These are phyloP conservation scores for Papilio gigon DNA, from an alignment of 2,888 invertebrate species.

Conservation along the genomic window DNA sequence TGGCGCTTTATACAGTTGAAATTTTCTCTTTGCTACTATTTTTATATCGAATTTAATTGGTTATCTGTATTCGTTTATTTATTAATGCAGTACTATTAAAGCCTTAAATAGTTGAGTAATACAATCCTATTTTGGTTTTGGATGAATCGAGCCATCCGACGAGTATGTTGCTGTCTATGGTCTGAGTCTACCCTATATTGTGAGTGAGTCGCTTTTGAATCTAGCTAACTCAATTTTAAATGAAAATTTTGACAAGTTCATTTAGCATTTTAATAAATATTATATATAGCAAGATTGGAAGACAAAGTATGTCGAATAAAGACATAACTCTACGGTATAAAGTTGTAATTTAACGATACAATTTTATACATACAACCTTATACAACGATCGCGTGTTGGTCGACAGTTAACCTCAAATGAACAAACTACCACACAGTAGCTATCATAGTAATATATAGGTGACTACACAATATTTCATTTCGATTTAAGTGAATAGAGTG, in stretches of 20 bases:
- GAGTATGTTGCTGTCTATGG: no score
- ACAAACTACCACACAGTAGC: not conserved
- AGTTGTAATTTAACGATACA: not conserved
- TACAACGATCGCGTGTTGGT: slow-evolving; percentile 22
- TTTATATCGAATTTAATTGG: slow-evolving; percentile 26
- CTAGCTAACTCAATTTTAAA: no score
- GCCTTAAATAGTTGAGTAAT: not conserved
- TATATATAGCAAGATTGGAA: no score
- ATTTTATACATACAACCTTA: not conserved
- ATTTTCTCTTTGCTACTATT: slow-evolving; percentile 11
- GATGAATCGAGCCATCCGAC: not conserved
- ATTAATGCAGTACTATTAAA: not conserved
- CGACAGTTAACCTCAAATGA: slow-evolving; percentile 11
- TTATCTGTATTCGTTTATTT: not conserved
- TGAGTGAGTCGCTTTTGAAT: no score
- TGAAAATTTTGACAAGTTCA: no score
- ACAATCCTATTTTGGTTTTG: not conserved
- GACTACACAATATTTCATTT: slow-evolving; percentile 1
- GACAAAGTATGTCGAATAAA: no score
- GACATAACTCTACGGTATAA: not conserved
- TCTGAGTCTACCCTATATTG: no score
- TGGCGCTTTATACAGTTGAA: slow-evolving; percentile 2
- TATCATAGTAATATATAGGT: slow-evolving; percentile 7
- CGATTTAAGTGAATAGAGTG: no score
- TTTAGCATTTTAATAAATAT: no score